Base-by-base conservation (phyloP, 2,113 vertebrate genomes). In the Nannospalax galili region DNA sequence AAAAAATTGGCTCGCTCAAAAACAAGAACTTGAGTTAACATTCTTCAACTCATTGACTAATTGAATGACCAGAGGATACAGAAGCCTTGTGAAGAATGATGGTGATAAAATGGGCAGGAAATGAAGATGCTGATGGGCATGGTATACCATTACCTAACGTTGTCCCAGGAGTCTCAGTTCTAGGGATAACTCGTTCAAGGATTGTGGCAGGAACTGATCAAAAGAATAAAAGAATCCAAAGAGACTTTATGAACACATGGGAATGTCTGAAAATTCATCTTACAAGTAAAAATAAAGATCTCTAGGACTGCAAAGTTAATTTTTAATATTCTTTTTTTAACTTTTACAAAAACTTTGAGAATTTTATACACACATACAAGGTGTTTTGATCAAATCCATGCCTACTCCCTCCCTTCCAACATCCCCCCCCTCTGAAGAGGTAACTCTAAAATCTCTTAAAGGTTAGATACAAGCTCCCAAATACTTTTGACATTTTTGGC, bases 131-230 rank as follows among this genome's bases (percentile, higher is more conserved):
- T 70, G 84, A 92, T 14, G 35, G 94, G 95, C 72, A 37, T 30
- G 30, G 72, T 1, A 11, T 30, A 14, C 22, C 65, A 48, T 98
- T 98, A 98, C 98, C 98, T 96, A 98, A 69, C 0, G 92, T 94
- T 26, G 85, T 96, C 84, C n/a, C 96, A 88, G 97, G 93, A 96
- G 97, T 90, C 60, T 98, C 93, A 64, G 40, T 95, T 98, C 91
- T 97, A 97, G 95, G 84, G 96, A 90, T 81, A 96, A 96, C 65
- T 94, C 88, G 93, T 97, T 98, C 97, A 91, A 75, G 64, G 80
- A 95, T 87, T 97, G 97, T 95, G 81, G 88, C 72, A 82, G 97
- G 93, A 96, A 96, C 97, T 95, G 95, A 95, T 62, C 45, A 93
- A 92, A 96, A 95, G 45, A 87, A 94, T 86, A 69, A 90, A 94